Evolutionary conservation across 2,797 vertebrate species (phyloP), one percentile per base, ranked within the genome.

Genomic region (Tiaroga cobitis): DNA sequence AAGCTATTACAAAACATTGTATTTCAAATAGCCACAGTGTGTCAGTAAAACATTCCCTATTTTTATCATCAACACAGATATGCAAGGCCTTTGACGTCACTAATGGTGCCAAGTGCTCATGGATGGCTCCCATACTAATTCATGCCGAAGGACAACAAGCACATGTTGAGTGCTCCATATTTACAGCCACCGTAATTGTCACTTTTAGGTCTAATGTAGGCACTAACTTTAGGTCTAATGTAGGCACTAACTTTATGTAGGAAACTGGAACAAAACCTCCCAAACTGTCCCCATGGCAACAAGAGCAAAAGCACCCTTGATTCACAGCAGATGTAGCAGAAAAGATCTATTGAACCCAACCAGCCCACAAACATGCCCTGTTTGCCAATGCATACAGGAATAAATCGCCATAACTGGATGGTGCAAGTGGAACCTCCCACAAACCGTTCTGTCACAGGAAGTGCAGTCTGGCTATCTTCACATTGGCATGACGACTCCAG

Each of bases 221-320:
- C 37, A 70, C 34, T 51, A 78, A 69, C 49, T 68, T 54, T 56
- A 41, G 32, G 29, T 63, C 65, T 61, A 49, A 70, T 59, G 67
- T 34, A 79, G 75, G 26, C 37, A 70, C 34, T 51, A 78, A 69
- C 49, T 68, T 54, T 56, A 41, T 46, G 51, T n/a, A 49, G 49
- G 46, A 69, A 56, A 69, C 63, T 49, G 29, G 29, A 56, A 81
- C 63, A 79, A 54, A 81, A 84, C 80, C 61, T 87, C 63, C 79
- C 85, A 85, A 74, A 43, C 85, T 67, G 49, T 91, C 84, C 82
- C 90, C 90, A 90, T 89, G 85, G 87, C 89, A 91, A 91, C 90
- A 26, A 75, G 67, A 80, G 67, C 80, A 85, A 69, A 88, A 86
- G 77, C 78, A 86, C 85, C 87, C 87, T 90, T 87, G 84, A 90